Evolutionary conservation across 2,888 invertebrate species (phyloP), one percentile per base, ranked within the genome.

Genomic region (Dexiosoma caninum): DNA sequence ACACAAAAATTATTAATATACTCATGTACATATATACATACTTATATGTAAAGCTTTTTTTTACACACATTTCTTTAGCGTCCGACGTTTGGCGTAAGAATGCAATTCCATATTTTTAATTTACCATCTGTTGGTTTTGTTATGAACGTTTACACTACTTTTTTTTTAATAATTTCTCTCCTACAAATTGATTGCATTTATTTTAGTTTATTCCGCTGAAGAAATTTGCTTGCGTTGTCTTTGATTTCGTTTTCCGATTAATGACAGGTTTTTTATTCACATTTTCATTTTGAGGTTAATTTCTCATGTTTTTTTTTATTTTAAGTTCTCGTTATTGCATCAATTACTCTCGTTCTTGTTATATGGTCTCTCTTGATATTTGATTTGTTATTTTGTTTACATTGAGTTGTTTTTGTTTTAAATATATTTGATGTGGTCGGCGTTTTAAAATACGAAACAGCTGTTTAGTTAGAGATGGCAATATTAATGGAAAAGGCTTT

Each of bases 51-150:
- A n/a, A n/a, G n/a, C n/a, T n/a, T n/a, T n/a, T n/a, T n/a, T n/a
- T n/a, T n/a, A n/a, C n/a, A n/a, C n/a, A n/a, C n/a, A 89, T 82
- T 87, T 89, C 80, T 87, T 88, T 35, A 85, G 83, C 10, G 86
- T 86, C 42, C 84, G 83, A 40, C 86, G 84, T 57, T 89, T 89
- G 12, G 89, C 89, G 78, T 89, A 89, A 4, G 87, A 88, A 82
- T 89, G 89, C 51, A 89, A 83, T 53, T 89, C 89, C 89, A 89
- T 88, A 69, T 66, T 57, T 16, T 51, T n/a, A 0, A 9, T 19
- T n/a, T n/a, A 16, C 16, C 0, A 7, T 42, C 4, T 46, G 23
- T n/a, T n/a, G 8, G 32, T 30, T n/a, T n/a, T 35, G 42, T 59
- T 57, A 9, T 59, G 42, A 6, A 35, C n/a, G 8, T 51, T 67